These are phyloP conservation scores for Pocillopora meandrina DNA, from an alignment of 92 coral and sea anemone genomes.

Conservation along the genomic window DNA sequence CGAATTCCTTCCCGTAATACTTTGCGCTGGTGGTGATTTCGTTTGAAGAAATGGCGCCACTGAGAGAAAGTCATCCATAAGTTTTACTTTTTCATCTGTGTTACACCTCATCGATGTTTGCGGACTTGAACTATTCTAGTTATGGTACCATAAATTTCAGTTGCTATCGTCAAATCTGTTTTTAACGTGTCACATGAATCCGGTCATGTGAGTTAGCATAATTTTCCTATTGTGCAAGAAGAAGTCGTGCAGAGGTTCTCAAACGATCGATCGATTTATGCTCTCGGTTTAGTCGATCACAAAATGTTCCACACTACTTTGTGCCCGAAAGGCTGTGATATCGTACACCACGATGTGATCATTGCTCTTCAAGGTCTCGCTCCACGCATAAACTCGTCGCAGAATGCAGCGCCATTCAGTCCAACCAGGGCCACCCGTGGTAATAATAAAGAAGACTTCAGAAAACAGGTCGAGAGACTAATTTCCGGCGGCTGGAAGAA, in stretches of 20 bases:
- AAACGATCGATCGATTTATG: too few relatives aligned
- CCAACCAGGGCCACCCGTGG: constrained; percentile 34
- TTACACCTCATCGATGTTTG: background rate
- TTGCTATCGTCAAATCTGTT: background rate
- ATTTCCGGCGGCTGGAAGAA: constrained; percentile 40
- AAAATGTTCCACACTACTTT: constrained; percentile 49
- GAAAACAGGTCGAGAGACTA: constrained; percentile 14
- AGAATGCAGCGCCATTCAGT: constrained; percentile 5
- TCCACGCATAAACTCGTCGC: constrained; percentile 19
- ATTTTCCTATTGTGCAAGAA: background rate
- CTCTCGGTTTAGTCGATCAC: background rate
- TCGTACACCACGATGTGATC: constrained; percentile 39
- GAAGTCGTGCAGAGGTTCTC: background rate
- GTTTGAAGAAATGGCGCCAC: background rate
- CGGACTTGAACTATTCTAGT: background rate
- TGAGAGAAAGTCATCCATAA: background rate
- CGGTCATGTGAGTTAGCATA: background rate
- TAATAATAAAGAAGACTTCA: constrained; percentile 40
- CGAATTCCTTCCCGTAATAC: constrained; percentile 8
- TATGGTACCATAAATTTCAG: background rate
- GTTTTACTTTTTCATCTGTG: background rate
- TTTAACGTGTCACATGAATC: background rate
- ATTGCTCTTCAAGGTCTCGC: constrained; percentile 23
- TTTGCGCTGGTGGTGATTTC: constrained; percentile 1
- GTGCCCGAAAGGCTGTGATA: constrained; percentile 32